Evolutionary conservation across 2,797 vertebrate genomes (phyloP), one percentile per base, ranked within the genome.

Genomic region (Hypotaenidia philippensis): DNA sequence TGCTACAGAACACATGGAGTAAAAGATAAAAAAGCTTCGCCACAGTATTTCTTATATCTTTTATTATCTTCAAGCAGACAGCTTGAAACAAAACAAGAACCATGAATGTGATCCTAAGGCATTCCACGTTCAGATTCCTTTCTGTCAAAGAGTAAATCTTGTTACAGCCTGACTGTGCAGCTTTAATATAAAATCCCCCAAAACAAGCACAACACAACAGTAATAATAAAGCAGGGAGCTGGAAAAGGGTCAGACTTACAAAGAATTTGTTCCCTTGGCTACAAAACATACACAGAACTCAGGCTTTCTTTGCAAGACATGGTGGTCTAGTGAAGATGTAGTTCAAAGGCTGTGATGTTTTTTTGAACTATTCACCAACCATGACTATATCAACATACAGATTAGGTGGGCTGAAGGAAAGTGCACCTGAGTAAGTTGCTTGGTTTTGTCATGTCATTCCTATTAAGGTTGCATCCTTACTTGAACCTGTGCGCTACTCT

Each of bases 371-470:
- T 41, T 65, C 87, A 4, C 45, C 40, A 56, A 6, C 32, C 13
- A 7, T 63, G 57, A 15, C 29, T 75, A 2, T 40, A 47, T 59
- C 31, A 47, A 23, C 50, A 22, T 9, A 40, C 55, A 52, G 34
- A 44, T 79, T 59, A 53, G 40, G 12, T 66, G 31, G 18, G 31
- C 78, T 79, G 87, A 80, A 74, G 21, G 31, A 92, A 83, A 32
- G 41, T 83, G 20, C 21, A 53, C 52, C 64, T 65, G 38, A 78
- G 53, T 17, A 59, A 80, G 47, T 34, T 61, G 32, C 61, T 83
- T 70, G 23, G 3, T 88, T 96, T 75, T 94, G 57, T 71, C 69
- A 78, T 71, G 40, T 93, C 53, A 71, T 74, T 93, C 68, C 10
- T n/a, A 15, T 55, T 44, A 44, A 80, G 83, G 53, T 20, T 64